phyloP scores from a whole-genome alignment of 2,888 invertebrate species.

The Drosophila robusta region DNA sequence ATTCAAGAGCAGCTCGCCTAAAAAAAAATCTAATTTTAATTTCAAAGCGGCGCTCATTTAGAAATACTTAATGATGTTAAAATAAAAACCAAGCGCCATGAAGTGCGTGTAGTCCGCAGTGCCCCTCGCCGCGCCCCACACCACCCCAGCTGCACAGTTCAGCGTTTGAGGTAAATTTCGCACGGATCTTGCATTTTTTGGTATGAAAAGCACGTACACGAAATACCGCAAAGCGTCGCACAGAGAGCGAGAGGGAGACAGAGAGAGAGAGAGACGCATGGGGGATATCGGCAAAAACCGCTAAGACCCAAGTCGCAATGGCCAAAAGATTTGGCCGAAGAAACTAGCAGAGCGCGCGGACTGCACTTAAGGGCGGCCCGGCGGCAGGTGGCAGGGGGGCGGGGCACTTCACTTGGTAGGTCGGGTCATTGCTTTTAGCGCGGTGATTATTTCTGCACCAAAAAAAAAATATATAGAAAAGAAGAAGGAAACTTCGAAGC shows the following conservation, averaged over 20 bases:
- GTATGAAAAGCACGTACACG: slow-evolving; percentile 72
- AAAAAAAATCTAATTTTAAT: slow-evolving; percentile 76
- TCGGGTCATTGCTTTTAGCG: slow-evolving; percentile 72
- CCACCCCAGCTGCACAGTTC: not conserved
- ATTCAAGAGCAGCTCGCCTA: slow-evolving; percentile 49
- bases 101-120: slow-evolving; percentile 55
- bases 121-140: not conserved
- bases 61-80: slow-evolving; percentile 80
- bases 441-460: slow-evolving; percentile 62
- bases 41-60: slow-evolving; percentile 77
- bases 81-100: slow-evolving; percentile 72
- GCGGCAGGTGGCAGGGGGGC: not conserved
- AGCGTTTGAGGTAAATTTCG: slow-evolving; percentile 56
- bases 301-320: slow-evolving; percentile 47
- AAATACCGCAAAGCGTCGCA: slow-evolving; percentile 66
- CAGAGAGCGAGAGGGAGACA: slow-evolving; percentile 4
- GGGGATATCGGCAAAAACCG: slow-evolving; percentile 29
- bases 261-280: slow-evolving; percentile 4
- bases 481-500: slow-evolving; percentile 40
- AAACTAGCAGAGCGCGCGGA: slow-evolving; percentile 40
- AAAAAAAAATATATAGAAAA: slow-evolving; percentile 4
- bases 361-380: slow-evolving; percentile 35
- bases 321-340: slow-evolving; percentile 41
- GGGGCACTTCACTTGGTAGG: slow-evolving; percentile 38
- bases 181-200: slow-evolving; percentile 53